Conservation (phyloP, 2,113 vertebrate species). For the Anoplopoma fimbria region DNA sequence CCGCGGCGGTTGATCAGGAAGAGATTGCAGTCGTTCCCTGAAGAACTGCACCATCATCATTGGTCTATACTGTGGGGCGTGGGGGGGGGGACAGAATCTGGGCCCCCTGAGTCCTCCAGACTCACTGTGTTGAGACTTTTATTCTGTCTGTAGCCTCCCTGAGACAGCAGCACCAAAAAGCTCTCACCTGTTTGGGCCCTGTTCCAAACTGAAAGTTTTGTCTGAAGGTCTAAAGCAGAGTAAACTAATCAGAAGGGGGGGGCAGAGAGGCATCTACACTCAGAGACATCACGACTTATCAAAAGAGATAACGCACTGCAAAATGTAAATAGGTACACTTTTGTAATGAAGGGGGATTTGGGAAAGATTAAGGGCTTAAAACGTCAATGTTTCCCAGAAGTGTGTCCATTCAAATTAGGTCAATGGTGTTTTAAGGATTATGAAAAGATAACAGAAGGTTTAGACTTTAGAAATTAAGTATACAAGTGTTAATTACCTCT, state of each 20-base stretch:
- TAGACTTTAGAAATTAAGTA: conserved; percentile 40
- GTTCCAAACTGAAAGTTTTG: conserved; percentile 47
- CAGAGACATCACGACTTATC: conserved; percentile 36
- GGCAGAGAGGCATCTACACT: conserved; percentile 29
- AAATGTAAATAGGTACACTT: conserved; percentile 39
- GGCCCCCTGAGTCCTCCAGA: conserved; percentile 18
- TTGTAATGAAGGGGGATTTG: conserved; percentile 60
- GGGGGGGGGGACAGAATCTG: conserved; percentile 14
- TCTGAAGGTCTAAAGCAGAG: conserved; percentile 38
- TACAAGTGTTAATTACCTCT: conserved; percentile 36
- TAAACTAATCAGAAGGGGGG: conserved; percentile 33
- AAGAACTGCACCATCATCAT: conserved; percentile 47
- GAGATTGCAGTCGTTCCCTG: conserved; percentile 50
- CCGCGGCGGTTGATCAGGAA: conserved; percentile 45
- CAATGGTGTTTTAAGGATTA: conserved; percentile 63
- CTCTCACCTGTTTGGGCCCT: no score
- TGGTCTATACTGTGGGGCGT: conserved; percentile 7
- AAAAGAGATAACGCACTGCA: conserved; percentile 36
- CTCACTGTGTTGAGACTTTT: conserved; percentile 23
- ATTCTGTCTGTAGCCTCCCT: conserved; percentile 8
- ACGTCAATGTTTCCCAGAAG: conserved; percentile 57
- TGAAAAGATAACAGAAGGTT: conserved; percentile 51
- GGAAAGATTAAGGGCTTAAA: conserved; percentile 62
- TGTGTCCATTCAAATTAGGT: conserved; percentile 59
- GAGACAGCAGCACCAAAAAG: conserved; percentile 13